phyloP scores from a whole-genome alignment of 2,797 vertebrate species.

The Micromesistius poutassou region DNA sequence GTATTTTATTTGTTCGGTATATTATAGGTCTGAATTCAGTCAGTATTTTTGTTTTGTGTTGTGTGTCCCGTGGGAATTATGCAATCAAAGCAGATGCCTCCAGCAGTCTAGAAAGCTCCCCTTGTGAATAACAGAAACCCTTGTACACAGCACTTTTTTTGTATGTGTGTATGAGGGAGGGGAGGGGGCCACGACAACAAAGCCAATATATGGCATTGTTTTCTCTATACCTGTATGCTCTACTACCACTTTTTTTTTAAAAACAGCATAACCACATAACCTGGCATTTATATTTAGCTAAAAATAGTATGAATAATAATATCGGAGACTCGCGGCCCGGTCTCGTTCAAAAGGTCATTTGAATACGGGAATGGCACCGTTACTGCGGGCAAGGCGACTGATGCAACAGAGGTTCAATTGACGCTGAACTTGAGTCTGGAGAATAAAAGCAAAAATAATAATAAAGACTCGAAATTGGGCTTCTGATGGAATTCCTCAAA shows the following conservation, averaged over 20 bases:
- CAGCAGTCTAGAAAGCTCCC: constrained; percentile 76
- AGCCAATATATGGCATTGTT: constrained; percentile 75
- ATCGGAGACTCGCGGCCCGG: constrained; percentile 36
- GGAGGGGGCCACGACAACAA: constrained; percentile 71
- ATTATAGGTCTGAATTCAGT: constrained; percentile 79
- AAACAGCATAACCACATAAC: constrained; percentile 48
- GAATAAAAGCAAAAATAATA: not conserved
- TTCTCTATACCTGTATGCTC: constrained; percentile 51
- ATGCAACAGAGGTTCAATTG: constrained; percentile 56
- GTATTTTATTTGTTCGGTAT: constrained; percentile 77
- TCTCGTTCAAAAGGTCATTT: constrained; percentile 50
- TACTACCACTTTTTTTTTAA: constrained; percentile 51
- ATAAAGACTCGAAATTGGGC: constrained; percentile 33
- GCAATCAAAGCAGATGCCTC: constrained; percentile 78
- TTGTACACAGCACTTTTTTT: constrained; percentile 73
- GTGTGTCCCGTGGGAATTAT: constrained; percentile 72
- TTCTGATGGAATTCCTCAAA: constrained; percentile 46
- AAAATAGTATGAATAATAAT: constrained; percentile 15
- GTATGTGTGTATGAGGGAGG: constrained; percentile 70
- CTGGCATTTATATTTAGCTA: constrained; percentile 26
- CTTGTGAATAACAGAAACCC: constrained; percentile 77
- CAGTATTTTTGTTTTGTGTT: constrained; percentile 79
- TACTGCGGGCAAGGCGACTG: constrained; percentile 40
- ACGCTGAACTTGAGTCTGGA: constrained; percentile 4
- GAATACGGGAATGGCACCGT: not conserved